These are phyloP conservation scores for Dicycla oo DNA, from an alignment of 2,888 invertebrate species.

Conservation along the genomic window DNA sequence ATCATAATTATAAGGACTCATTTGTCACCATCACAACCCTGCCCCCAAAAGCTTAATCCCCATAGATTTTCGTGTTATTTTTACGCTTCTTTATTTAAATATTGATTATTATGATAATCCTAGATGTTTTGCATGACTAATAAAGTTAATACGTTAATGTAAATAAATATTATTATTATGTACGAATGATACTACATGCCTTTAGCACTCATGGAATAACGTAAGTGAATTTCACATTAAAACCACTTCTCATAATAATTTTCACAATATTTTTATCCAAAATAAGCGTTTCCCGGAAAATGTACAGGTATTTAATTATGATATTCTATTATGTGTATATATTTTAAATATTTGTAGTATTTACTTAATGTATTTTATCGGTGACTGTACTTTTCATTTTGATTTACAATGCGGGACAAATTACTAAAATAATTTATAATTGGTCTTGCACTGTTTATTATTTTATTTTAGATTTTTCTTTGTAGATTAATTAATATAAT, in stretches of 20 bases:
- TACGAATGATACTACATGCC: constrained; percentile 42
- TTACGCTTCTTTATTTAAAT: constrained; percentile 80
- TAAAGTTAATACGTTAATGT: constrained; percentile 48
- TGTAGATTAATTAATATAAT: not conserved
- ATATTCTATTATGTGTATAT: constrained; percentile 30
- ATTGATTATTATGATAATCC: constrained; percentile 52
- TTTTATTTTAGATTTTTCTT: not conserved
- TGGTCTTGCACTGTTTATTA: constrained; percentile 5
- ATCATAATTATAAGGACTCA: constrained; percentile 49
- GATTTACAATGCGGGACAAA: constrained; percentile 19
- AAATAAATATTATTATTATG: constrained; percentile 41
- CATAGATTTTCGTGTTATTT: constrained; percentile 82
- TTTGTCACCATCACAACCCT: constrained; percentile 67
- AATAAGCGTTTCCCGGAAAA: constrained; percentile 56
- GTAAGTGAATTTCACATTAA: constrained; percentile 57
- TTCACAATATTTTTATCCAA: constrained; percentile 48
- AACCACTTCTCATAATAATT: constrained; percentile 52
- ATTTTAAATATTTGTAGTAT: constrained; percentile 11
- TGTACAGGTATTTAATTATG: constrained; percentile 54
- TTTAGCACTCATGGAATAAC: constrained; percentile 59
- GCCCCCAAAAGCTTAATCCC: constrained; percentile 82
- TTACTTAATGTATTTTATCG: constrained; percentile 5
- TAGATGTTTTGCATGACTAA: constrained; percentile 76
- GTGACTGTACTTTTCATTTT: constrained; percentile 1
- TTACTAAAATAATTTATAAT: not conserved